A percentile compares a stretch with the other conserved stretches of the same genome.
Conservation (phyloP, 2,113 vertebrate species). For the Pseudolaguvia tuberculata region DNA sequence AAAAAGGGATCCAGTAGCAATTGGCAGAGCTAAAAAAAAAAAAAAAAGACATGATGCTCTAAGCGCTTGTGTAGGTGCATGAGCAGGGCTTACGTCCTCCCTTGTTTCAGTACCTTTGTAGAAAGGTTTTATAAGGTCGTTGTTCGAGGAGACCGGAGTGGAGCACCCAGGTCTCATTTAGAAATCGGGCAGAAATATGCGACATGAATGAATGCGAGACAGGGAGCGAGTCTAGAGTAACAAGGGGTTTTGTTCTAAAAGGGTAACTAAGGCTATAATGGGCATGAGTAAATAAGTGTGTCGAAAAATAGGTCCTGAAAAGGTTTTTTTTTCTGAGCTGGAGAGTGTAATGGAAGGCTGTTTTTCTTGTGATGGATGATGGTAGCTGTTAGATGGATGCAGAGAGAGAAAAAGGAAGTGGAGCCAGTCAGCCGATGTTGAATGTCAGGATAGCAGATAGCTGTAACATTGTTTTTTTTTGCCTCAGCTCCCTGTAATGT, state of each 20-base stretch:
- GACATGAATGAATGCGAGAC: slow-evolving; percentile 13
- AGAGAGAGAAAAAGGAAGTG: background rate
- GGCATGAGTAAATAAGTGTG: slow-evolving; percentile 33
- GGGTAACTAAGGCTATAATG: slow-evolving; percentile 37
- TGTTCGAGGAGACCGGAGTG: slow-evolving; percentile 33
- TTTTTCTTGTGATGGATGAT: slow-evolving; percentile 34
- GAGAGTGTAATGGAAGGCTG: slow-evolving; percentile 30
- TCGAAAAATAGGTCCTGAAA: slow-evolving; percentile 23
- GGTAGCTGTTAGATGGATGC: slow-evolving; percentile 10
- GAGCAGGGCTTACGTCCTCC: slow-evolving; percentile 20
- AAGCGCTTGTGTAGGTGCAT: slow-evolving; percentile 5
- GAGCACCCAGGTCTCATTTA: slow-evolving; percentile 34
- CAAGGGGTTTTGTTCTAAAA: slow-evolving; percentile 32
- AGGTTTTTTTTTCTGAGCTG: slow-evolving; percentile 19
- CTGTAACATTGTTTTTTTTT: slow-evolving; percentile 9
- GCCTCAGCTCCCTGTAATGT: slow-evolving; percentile 7
- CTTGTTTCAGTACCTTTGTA: slow-evolving; percentile 18
- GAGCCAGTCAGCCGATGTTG: background rate
- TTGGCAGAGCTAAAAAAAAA: slow-evolving; percentile 1
- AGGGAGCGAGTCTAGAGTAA: background rate
- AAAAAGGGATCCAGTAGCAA: background rate
- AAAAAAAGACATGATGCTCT: background rate
- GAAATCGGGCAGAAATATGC: slow-evolving; percentile 35
- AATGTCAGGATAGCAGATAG: slow-evolving; percentile 19
- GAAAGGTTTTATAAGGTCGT: slow-evolving; percentile 19